Evolutionary conservation across 1,140 invertebrate genomes (phyloP).

Genomic region (Portunus trituberculatus): DNA sequence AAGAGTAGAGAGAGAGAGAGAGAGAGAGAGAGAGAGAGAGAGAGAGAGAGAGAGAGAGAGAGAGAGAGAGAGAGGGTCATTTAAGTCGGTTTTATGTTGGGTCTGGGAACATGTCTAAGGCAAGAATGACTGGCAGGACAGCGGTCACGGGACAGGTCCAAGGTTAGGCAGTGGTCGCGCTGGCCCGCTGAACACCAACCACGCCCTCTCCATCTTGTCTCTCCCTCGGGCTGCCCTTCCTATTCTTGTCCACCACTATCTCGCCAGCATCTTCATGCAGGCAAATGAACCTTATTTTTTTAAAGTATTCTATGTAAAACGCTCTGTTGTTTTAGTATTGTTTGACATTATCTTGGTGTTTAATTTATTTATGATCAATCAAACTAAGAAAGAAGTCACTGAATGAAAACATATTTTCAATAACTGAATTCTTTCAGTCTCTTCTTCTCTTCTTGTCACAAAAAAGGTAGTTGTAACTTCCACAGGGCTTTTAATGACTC

Average conservation of each 20-base stretch:
- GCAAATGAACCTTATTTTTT: too few relatives aligned
- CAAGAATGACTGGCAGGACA: not conserved
- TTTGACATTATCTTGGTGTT: too few relatives aligned
- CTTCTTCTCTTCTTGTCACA: too few relatives aligned
- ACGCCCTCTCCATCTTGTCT: not conserved
- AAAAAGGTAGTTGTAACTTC: too few relatives aligned
- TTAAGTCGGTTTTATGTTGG: not conserved
- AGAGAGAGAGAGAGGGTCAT: not conserved
- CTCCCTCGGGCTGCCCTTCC: not conserved
- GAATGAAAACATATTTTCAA: too few relatives aligned
- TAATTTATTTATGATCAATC: too few relatives aligned
- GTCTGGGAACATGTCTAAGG: slow-evolving; percentile 2
- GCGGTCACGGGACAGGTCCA: not conserved
- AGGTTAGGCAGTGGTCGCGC: not conserved
- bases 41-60: slow-evolving; percentile 44
- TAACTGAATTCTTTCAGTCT: too few relatives aligned
- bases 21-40: not conserved
- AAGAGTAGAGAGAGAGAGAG: not conserved
- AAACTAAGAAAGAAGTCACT: too few relatives aligned
- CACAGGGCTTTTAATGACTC: too few relatives aligned
- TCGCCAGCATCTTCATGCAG: not conserved
- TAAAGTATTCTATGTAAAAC: too few relatives aligned
- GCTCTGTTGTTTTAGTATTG: too few relatives aligned
- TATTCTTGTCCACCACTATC: not conserved
- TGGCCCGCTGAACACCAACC: too few relatives aligned